phyloP scores from a whole-genome alignment of 53 echinoderm and acorn worm species.

The Paracentrotus lividus region DNA sequence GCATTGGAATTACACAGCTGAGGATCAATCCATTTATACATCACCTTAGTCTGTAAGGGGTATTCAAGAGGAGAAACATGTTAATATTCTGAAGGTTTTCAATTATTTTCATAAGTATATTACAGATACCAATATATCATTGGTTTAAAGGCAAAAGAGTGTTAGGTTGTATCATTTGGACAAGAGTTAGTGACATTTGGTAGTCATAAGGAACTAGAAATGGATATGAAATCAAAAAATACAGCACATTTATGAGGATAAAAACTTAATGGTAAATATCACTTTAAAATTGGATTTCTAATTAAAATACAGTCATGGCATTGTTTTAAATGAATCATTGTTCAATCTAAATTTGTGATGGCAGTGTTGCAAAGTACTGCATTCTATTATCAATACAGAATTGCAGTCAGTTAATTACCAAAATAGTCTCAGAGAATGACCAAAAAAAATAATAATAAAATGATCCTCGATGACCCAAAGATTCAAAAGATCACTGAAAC shows the following conservation, averaged over 20 bases:
- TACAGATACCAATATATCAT: neutral
- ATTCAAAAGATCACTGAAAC: no score
- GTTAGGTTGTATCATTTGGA: neutral
- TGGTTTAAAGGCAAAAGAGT: no score
- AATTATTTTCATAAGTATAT: neutral
- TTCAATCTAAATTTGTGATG: no score
- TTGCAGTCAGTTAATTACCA: neutral
- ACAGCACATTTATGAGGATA: neutral
- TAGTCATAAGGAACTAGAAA: no score
- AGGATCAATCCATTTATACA: constrained; percentile 96
- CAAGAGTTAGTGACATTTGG: no score
- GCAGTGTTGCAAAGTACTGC: no score
- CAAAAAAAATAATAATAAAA: no score
- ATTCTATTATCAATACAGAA: neutral
- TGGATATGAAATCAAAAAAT: neutral
- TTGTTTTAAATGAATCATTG: neutral
- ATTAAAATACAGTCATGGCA: neutral
- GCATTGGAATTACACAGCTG: constrained; percentile 75
- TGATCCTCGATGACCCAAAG: no score
- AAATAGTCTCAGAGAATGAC: no score
- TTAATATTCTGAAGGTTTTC: neutral
- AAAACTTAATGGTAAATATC: neutral
- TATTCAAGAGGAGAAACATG: neutral
- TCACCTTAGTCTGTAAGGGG: constrained; percentile 76
- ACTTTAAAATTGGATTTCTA: no score